Base-by-base conservation (phyloP, 2,888 invertebrate species). In the Polyploca ridens region DNA sequence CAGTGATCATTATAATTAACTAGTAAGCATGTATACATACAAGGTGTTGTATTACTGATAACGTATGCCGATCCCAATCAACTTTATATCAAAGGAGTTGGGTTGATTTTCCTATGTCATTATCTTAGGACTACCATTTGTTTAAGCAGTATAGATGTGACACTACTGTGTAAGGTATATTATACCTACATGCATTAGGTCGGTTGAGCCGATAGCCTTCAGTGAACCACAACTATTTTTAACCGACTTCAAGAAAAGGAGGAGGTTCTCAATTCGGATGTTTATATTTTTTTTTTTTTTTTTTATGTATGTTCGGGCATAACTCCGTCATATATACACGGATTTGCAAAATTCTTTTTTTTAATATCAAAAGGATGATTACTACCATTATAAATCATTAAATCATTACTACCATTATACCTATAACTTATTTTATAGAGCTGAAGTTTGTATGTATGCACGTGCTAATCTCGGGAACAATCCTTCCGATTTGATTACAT, bases 1-100 rank as follows among this genome's bases (percentile, higher is more conserved):
- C 81, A 82, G 78, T 79, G 81, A 85, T 86, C 84, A 87, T 83
- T 83, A 83, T 86, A 85, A 88, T 87, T 86, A 85, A 73, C 82
- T 79, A 79, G 82, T 80, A 83, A 83, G 76, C 76, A 59, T 33
- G n/a, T 59, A 59, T 81, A 80, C 78, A 76, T 77, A 78, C 72
- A 75, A 72, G 73, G 74, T 71, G 72, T 77, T 60, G 60, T 16
- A 16, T 60, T 60, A 60, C 60, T 35, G 60, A 60, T 60, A 60
- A 38, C 16, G 16, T 16, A 41, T 7, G 54, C 54, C 60, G n/a
- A 41, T 60, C 13, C 7, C 5, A 58, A 58, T 58, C 14, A 35
- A 58, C 59, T 63, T 64, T 66, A 66, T 57, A 33, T 14, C 63
- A 8, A 57, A 2, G 33, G 3, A 1, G 11, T 63, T 19, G 62